Conservation (phyloP, 92 coral and sea anemone genomes). For the Porites rus region DNA sequence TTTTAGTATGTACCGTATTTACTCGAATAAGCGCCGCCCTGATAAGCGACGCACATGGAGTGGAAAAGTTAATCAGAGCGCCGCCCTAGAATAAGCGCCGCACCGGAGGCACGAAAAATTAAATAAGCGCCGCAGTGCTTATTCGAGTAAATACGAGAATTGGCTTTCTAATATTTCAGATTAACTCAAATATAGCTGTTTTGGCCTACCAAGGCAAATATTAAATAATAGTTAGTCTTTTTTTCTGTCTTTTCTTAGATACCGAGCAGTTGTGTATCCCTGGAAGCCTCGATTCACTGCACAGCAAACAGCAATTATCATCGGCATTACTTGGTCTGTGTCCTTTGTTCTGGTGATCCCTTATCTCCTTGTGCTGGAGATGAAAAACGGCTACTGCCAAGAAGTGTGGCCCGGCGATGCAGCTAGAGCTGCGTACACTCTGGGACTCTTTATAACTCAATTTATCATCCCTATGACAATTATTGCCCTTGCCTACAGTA, state of each 20-base stretch:
- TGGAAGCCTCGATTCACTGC: slow-evolving; percentile 73
- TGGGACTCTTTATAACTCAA: slow-evolving; percentile 72
- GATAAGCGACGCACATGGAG: too few relatives aligned
- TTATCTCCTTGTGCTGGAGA: slow-evolving; percentile 69
- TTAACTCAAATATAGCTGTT: too few relatives aligned
- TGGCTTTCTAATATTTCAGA: too few relatives aligned
- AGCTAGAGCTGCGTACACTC: slow-evolving; percentile 75
- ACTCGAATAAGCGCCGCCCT: slow-evolving; percentile 80
- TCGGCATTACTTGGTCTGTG: slow-evolving; percentile 70
- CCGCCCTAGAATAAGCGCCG: too few relatives aligned
- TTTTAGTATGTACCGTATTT: slow-evolving; percentile 21
- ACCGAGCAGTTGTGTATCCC: slow-evolving; percentile 88
- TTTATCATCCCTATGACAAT: slow-evolving; percentile 73
- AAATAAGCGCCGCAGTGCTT: too few relatives aligned
- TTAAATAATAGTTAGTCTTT: too few relatives aligned
- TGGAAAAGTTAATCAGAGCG: too few relatives aligned
- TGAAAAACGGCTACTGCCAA: slow-evolving; percentile 51
- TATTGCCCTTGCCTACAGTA: slow-evolving; percentile 79
- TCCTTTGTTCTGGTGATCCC: slow-evolving; percentile 82
- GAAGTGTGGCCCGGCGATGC: slow-evolving; percentile 74
- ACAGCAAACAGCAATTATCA: slow-evolving; percentile 65
- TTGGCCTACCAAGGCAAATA: too few relatives aligned
- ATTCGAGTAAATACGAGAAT: too few relatives aligned
- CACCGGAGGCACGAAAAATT: too few relatives aligned
- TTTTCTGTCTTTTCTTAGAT: slow-evolving; percentile 29